A percentile compares a stretch with the other conserved stretches of the same genome.
phyloP scores from a whole-genome alignment of 2,113 vertebrate species.

The Myotis lucifugus region DNA sequence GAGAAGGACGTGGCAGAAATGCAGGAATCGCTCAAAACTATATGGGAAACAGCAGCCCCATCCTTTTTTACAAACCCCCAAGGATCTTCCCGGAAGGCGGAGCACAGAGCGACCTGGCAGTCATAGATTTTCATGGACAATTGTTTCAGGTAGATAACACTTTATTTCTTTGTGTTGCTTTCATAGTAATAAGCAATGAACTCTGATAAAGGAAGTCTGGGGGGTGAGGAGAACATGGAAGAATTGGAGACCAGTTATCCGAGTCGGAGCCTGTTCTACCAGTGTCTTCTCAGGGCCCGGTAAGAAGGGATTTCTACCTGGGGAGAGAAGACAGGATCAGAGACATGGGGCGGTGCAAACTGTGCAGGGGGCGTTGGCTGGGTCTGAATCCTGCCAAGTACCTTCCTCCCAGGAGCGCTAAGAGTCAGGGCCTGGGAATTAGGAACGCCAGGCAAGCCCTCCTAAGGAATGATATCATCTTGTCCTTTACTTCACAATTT shows the following conservation, averaged over 20 bases:
- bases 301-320: neutral
- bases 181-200: conserved; percentile 7
- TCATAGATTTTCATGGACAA: neutral
- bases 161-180: conserved; percentile 48
- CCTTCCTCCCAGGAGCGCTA: neutral
- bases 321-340: neutral
- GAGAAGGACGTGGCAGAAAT: neutral
- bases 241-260: neutral
- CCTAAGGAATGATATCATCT: neutral
- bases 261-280: neutral
- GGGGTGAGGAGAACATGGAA: neutral
- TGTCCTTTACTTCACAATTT: no score
- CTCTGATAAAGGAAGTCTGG: neutral
- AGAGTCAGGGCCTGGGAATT: neutral
- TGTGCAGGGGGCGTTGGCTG: accelerated
- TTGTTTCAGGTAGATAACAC: neutral
- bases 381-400: neutral
- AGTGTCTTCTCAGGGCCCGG: neutral
- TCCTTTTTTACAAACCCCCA: neutral
- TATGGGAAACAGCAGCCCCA: neutral
- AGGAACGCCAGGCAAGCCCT: no score
- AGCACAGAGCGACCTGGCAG: neutral
- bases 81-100: neutral
- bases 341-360: neutral
- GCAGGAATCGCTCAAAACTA: neutral